Evolutionary conservation across 2,888 invertebrate species (phyloP), one percentile per base, ranked within the genome.

Genomic region (Synergus itoensis): DNA sequence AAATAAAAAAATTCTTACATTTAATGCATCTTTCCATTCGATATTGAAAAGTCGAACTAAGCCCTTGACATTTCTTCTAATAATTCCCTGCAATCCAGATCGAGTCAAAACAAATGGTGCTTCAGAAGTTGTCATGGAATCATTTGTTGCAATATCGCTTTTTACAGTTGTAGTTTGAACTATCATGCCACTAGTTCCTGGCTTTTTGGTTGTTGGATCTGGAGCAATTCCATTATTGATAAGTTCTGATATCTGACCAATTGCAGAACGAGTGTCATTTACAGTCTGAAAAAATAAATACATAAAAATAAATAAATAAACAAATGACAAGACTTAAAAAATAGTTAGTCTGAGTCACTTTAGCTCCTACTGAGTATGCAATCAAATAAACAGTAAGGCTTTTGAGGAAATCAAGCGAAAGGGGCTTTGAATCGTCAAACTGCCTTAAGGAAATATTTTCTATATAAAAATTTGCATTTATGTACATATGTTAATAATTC

Each of bases 21-120:
- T 92, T 18, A 93, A 80, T 1, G 94, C 94, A 81, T 94, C 93
- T 28, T 89, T 86, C 88, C 94, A 91, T 86, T 94, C 94, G 76
- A 94, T 90, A 83, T 93, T 93, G 82, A 93, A 94, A 5, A 94
- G 86, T 79, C 93, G 88, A 2, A 92, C 89, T 16, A 94, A 86
- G 8, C 94, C 94, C 81, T 91, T 90, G 11, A 94, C 82, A 85
- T 94, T 94, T 84, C 94, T 89, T 41, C 91, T 89, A 4, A 94
- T 83, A 48, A 94, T 89, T 77, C 88, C 90, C 67, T 92, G 90
- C 0, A 94, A 87, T 79, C 91, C 90, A 2, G 85, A 89, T 84
- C 93, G 89, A 0, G 92, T 92, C 57, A 94, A 88, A 84, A 86
- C 92, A 73, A 88, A 93, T 4, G 93, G 92, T 8, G 90, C 91